phyloP scores from a whole-genome alignment of 2,113 vertebrate species.

The Notothenia rossii region DNA sequence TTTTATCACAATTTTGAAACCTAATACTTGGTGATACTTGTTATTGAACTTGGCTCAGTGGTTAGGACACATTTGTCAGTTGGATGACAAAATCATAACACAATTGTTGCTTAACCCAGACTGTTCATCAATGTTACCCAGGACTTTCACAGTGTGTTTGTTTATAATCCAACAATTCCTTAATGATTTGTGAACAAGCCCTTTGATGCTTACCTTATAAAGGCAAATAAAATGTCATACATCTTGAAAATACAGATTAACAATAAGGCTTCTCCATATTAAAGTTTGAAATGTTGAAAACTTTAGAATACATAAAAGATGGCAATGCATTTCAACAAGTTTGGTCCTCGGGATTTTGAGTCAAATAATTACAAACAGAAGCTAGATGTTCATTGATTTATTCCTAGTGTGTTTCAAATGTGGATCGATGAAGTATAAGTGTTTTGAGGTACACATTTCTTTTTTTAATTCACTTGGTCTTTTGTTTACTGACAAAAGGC shows the following conservation, averaged over 20 bases:
- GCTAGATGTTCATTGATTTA: slow-evolving; percentile 59
- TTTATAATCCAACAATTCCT: background rate
- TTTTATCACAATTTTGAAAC: too few relatives aligned
- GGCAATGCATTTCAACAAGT: slow-evolving; percentile 1
- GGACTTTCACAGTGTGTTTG: background rate
- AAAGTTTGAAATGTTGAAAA: background rate
- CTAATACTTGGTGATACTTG: too few relatives aligned
- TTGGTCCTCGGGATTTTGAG: slow-evolving; percentile 20
- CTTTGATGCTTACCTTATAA: background rate
- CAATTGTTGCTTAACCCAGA: too few relatives aligned
- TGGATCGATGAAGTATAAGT: slow-evolving; percentile 46
- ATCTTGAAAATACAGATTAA: background rate
- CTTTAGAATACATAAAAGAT: slow-evolving; percentile 24
- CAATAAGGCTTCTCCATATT: background rate
- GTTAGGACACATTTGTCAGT: too few relatives aligned
- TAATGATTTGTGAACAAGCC: background rate
- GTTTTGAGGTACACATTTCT: slow-evolving; percentile 35
- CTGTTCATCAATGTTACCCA: background rate
- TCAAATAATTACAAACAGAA: slow-evolving; percentile 48
- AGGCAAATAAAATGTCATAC: background rate
- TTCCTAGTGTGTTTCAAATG: slow-evolving; percentile 55
- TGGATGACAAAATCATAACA: too few relatives aligned
- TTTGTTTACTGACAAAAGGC: slow-evolving; percentile 2
- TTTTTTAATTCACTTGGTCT: slow-evolving; percentile 24
- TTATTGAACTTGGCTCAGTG: too few relatives aligned